phyloP scores from a whole-genome alignment of 2,797 vertebrate species.

The Crenichthys baileyi region DNA sequence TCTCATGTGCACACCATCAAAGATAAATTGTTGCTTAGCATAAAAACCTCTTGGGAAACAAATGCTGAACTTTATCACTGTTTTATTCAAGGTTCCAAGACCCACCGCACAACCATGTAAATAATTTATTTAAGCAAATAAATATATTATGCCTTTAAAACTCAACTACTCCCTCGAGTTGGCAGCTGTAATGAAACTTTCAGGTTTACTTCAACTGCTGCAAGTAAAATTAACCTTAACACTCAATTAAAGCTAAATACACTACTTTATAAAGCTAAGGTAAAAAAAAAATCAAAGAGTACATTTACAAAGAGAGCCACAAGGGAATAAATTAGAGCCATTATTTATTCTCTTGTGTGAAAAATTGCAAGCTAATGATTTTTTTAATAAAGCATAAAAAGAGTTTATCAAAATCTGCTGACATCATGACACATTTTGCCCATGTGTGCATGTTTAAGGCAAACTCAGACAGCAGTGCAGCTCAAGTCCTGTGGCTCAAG shows the following conservation, averaged over 20 bases:
- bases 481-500: slow-evolving; percentile 63
- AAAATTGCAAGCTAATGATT: slow-evolving; percentile 4
- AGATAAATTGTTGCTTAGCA: not conserved
- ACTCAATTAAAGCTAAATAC: slow-evolving; percentile 26
- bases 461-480: slow-evolving; percentile 40
- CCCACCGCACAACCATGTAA: slow-evolving; percentile 34
- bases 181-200: slow-evolving; percentile 45
- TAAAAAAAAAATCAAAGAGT: slow-evolving; percentile 25
- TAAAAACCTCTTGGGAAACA: slow-evolving; percentile 25
- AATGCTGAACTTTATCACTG: slow-evolving; percentile 2
- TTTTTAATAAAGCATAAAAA: slow-evolving; percentile 27
- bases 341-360: slow-evolving; percentile 30
- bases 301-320: slow-evolving; percentile 28
- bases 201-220: slow-evolving; percentile 22
- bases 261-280: slow-evolving; percentile 15
- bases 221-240: slow-evolving; percentile 29
- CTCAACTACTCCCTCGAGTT: slow-evolving; percentile 25
- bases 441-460: slow-evolving; percentile 45
- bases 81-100: slow-evolving; percentile 20
- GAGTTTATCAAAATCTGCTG: slow-evolving; percentile 16
- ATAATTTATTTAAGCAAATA: slow-evolving; percentile 53
- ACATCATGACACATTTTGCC: slow-evolving; percentile 36
- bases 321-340: slow-evolving; percentile 23
- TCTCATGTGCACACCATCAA: not conserved
- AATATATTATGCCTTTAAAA: slow-evolving; percentile 38